Base-by-base conservation (phyloP, 1,140 invertebrate species). In the Parapsyche elsis region DNA sequence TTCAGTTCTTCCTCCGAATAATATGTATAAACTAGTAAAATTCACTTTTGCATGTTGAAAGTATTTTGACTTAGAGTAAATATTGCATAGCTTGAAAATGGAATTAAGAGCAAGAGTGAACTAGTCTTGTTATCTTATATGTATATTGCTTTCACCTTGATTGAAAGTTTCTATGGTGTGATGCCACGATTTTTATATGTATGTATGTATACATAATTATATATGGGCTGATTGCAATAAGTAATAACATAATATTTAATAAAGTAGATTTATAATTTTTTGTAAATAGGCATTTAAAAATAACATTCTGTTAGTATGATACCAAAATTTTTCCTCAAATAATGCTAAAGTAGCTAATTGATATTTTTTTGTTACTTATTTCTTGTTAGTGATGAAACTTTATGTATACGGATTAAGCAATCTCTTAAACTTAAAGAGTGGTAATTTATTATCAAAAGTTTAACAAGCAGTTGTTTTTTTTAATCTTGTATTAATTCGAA, bases 211-310 rank as follows among this genome's bases (percentile, higher is more conserved):
- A 53, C 7, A 77, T 44, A n/a, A n/a, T n/a, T n/a, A 53, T 44
- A 14, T 64, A 5, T 77, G 75, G 75, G 75, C 75, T 61, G 53
- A 77, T 64, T 77, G 75, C 75, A 77, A 77, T 77, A 77, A 77
- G 75, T 77, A 75, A 77, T 9, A 26, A 53, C 23, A 44, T 59
- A 14, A 44, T 53, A 23, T 19, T 61, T 19, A 67, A 30, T 67
- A 30, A 67, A 5, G 16, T 77, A 77, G 75, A 30, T 77, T 77
- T 53, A 10, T 77, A 77, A 30, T 24, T 57, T 57, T 9, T n/a
- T 75, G 73, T 75, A 75, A 53, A 75, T 75, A 75, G 38, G 24
- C n/a, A n/a, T 16, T 73, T 73, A 45, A 10, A 46, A 46, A 38
- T 46, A 46, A 46, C n/a, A 9, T 77, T n/a, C 21, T 61, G 26